Evolutionary conservation across 2,113 vertebrate species (phyloP).

Genomic region (Heliornis fulica): DNA sequence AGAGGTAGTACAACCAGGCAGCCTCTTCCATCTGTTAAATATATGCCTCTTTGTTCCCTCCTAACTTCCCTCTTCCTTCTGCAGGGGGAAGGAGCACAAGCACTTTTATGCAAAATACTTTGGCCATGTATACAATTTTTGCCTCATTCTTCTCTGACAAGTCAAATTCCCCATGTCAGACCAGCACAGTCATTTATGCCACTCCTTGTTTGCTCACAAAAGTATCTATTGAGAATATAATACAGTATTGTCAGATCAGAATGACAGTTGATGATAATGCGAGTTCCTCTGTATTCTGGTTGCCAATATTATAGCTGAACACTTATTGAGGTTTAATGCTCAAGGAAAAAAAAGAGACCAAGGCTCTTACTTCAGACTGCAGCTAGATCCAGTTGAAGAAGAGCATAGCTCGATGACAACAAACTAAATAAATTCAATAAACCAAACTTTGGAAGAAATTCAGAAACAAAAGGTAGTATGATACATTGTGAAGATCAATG

Average conservation of each 20-base stretch:
- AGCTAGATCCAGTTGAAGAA: neutral
- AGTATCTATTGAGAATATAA: conserved; percentile 9
- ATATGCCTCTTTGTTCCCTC: neutral
- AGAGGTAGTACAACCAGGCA: neutral
- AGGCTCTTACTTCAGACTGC: neutral
- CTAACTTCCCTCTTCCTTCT: neutral
- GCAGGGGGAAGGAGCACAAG: neutral
- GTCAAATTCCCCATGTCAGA: conserved; percentile 14
- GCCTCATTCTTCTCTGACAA: conserved; percentile 24
- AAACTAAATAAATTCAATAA: neutral
- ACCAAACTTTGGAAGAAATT: neutral
- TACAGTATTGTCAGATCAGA: conserved; percentile 37
- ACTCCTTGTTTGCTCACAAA: conserved; percentile 54
- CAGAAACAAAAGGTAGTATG: neutral
- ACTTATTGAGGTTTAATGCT: neutral
- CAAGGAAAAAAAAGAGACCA: neutral
- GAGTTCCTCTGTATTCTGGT: neutral
- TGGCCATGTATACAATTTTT: neutral
- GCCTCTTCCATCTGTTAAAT: conserved; percentile 12
- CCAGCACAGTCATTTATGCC: conserved; percentile 28
- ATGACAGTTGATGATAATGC: conserved; percentile 22
- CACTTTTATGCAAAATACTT: conserved; percentile 15
- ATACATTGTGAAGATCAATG: neutral
- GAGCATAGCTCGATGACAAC: neutral
- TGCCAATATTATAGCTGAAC: neutral